phyloP scores from a whole-genome alignment of 1,140 invertebrate species.

The Colletes latitarsis region DNA sequence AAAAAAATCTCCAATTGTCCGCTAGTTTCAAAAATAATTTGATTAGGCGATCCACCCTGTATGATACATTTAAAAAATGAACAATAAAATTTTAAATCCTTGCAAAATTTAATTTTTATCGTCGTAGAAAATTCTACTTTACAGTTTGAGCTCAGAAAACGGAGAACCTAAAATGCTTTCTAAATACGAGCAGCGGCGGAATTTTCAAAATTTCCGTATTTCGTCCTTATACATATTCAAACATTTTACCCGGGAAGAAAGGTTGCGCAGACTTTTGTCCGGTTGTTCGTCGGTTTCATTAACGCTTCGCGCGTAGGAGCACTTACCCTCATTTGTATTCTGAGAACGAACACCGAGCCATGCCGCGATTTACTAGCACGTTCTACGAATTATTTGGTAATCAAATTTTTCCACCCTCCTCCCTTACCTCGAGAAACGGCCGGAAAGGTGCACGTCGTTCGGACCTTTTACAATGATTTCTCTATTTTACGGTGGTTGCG shows the following conservation, averaged over 20 bases:
- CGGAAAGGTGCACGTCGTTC: slow-evolving; percentile 54
- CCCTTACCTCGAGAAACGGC: slow-evolving; percentile 52
- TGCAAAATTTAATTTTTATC: background rate
- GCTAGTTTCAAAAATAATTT: too few species aligned
- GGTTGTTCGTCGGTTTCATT: slow-evolving; percentile 30
- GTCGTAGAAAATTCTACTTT: background rate
- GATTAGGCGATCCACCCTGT: too few species aligned
- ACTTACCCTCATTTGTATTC: slow-evolving; percentile 81
- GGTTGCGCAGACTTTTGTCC: background rate
- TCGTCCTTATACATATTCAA: slow-evolving; percentile 9
- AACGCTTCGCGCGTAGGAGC: slow-evolving; percentile 55
- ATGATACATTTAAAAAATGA: too few species aligned
- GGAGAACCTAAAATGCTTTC: background rate
- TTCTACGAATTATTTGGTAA: slow-evolving; percentile 81
- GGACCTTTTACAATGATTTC: slow-evolving; percentile 77
- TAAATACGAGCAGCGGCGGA: background rate
- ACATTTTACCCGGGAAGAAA: slow-evolving; percentile 7
- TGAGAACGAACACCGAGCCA: slow-evolving; percentile 69
- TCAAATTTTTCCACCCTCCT: slow-evolving; percentile 75
- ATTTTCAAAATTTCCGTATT: background rate
- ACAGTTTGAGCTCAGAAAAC: too few species aligned
- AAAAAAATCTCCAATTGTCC: too few species aligned
- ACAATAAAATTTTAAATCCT: too few species aligned
- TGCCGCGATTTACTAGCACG: slow-evolving; percentile 79
- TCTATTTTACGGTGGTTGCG: slow-evolving; percentile 79